Evolutionary conservation across 2,888 invertebrate species (phyloP).

Genomic region (Desoria tigrina): DNA sequence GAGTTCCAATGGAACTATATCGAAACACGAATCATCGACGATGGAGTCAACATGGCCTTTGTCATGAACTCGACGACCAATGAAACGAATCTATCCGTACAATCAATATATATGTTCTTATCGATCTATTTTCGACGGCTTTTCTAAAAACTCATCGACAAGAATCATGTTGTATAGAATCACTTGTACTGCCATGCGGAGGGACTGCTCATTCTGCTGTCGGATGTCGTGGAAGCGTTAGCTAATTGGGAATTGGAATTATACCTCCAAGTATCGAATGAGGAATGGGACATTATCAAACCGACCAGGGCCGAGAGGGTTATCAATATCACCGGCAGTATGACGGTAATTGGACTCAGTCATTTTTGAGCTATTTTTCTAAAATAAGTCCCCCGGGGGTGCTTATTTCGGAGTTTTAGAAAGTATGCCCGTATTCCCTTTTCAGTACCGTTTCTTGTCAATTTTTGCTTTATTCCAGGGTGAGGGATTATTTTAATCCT

Average conservation of each 20-base stretch:
- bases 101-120: background rate
- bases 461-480: no score
- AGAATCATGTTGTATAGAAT: slow-evolving; percentile 48
- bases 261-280: slow-evolving; percentile 74
- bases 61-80: slow-evolving; percentile 69
- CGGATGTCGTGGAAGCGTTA: slow-evolving; percentile 69
- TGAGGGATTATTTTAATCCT: background rate
- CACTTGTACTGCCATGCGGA: slow-evolving; percentile 70
- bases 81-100: slow-evolving; percentile 37
- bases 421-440: no score
- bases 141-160: slow-evolving; percentile 11
- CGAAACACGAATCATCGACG: slow-evolving; percentile 60
- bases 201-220: slow-evolving; percentile 68
- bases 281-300: slow-evolving; percentile 80
- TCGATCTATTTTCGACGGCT: no score
- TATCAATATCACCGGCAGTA: slow-evolving; percentile 65
- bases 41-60: slow-evolving; percentile 80
- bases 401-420: no score
- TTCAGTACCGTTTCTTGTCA: no score
- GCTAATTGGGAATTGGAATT: slow-evolving; percentile 71
- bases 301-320: slow-evolving; percentile 70
- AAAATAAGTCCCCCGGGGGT: no score
- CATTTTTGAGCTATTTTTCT: background rate
- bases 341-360: slow-evolving; percentile 63
- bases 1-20: slow-evolving; percentile 43